Evolutionary conservation across 2,888 invertebrate genomes (phyloP).

Genomic region (Coelinius sp.): DNA sequence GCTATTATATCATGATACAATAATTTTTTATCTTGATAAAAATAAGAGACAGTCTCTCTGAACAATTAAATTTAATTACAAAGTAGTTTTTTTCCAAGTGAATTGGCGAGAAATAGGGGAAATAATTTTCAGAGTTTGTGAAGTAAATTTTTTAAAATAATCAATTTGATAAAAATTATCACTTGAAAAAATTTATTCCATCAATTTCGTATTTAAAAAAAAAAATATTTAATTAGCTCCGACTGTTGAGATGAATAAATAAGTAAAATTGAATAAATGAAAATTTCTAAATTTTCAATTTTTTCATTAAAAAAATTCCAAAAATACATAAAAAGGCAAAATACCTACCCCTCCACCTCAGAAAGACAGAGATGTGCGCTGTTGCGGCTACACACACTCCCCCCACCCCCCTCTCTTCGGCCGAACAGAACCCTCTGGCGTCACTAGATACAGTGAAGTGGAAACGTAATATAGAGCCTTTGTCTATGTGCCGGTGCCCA

Average conservation of each 20-base stretch:
- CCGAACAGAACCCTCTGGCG: not conserved
- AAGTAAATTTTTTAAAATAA: too few species aligned
- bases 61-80: not conserved
- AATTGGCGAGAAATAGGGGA: too few species aligned
- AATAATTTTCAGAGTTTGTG: too few species aligned
- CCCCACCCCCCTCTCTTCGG: not conserved
- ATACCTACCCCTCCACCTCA: not conserved
- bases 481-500: conserved; percentile 55
- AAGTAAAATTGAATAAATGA: too few species aligned
- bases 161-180: too few species aligned
- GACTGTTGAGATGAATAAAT: too few species aligned
- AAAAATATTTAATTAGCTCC: too few species aligned
- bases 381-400: conserved; percentile 19
- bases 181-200: too few species aligned
- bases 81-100: too few species aligned
- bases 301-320: not conserved
- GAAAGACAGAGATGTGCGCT: conserved; percentile 1
- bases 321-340: not conserved
- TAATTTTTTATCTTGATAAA: conserved; percentile 4
- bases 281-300: too few species aligned
- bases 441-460: conserved; percentile 57
- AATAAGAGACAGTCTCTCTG: not conserved
- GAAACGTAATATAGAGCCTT: conserved; percentile 68
- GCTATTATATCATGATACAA: conserved; percentile 26
- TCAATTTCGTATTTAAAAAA: too few species aligned